These are phyloP conservation scores for Campylorhamphus procurvoides DNA, from an alignment of 2,113 vertebrate genomes.

Conservation along the genomic window DNA sequence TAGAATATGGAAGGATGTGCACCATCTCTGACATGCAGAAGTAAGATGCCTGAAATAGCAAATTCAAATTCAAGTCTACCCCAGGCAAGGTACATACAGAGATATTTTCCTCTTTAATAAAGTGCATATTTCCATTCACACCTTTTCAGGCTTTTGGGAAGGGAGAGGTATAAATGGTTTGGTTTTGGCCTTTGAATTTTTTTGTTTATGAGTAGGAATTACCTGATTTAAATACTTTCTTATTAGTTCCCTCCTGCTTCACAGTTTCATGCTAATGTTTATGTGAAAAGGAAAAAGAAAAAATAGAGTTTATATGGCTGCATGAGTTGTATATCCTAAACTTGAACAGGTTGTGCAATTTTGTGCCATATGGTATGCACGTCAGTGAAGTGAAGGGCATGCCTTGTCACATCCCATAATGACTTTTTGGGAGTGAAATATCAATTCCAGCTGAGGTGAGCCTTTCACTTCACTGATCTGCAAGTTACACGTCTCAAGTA, in stretches of 20 bases:
- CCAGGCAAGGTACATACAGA: not conserved
- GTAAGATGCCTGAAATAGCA: not conserved
- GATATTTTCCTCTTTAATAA: not conserved
- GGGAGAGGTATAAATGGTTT: not conserved
- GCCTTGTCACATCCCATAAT: conserved; percentile 29
- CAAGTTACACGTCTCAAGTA: not conserved
- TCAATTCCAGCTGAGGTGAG: conserved; percentile 33
- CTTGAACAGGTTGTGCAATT: conserved; percentile 36
- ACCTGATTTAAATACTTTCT: not conserved
- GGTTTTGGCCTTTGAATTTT: not conserved
- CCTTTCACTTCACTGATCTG: conserved; percentile 36
- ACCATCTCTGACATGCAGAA: not conserved
- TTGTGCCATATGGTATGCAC: not conserved
- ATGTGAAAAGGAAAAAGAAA: not conserved
- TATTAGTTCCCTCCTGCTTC: not conserved
- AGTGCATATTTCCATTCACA: not conserved
- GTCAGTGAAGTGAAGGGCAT: conserved; percentile 25
- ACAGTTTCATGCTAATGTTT: not conserved
- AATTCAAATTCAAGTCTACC: not conserved
- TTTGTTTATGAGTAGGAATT: not conserved
- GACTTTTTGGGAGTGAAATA: conserved; percentile 29
- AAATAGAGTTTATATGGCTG: not conserved
- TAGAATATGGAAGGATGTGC: not conserved
- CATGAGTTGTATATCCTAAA: not conserved
- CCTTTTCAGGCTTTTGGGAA: not conserved